A percentile compares a stretch with the other conserved stretches of the same genome.
Conservation (phyloP, 1,140 invertebrate genomes). For the Heliconius melpomene region DNA sequence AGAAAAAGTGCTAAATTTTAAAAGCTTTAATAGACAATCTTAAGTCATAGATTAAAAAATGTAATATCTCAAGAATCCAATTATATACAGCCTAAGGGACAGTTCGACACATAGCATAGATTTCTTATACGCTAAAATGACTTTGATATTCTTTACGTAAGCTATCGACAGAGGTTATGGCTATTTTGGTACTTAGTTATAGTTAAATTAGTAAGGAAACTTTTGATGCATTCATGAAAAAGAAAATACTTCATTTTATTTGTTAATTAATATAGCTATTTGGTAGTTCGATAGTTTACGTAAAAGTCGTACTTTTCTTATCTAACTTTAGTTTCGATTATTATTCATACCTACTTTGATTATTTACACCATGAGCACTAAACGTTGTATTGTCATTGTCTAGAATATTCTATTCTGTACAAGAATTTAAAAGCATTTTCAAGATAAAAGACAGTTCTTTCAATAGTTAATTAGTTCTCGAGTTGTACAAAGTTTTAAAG, state of each 20-base stretch:
- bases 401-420: conserved; percentile 35
- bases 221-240: background rate
- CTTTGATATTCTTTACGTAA: background rate
- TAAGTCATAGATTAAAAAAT: conserved; percentile 29
- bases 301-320: background rate
- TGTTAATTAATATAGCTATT: background rate
- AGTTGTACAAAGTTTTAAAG: background rate
- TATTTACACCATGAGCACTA: conserved; percentile 61
- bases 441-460: conserved; percentile 4
- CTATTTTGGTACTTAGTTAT: background rate
- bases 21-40: conserved; percentile 34
- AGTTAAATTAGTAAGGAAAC: background rate
- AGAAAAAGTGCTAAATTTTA: conserved; percentile 33
- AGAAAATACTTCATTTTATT: background rate
- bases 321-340: background rate
- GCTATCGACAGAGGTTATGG: background rate
- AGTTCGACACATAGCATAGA: conserved; percentile 18
- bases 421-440: conserved; percentile 27
- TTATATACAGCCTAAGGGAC: conserved; percentile 28
- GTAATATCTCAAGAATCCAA: conserved; percentile 23
- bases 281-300: background rate
- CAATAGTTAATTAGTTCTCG: background rate
- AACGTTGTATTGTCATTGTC: conserved; percentile 61
- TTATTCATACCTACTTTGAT: conserved; percentile 20
- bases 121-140: background rate